phyloP scores from a whole-genome alignment of 2,797 vertebrate genomes.

The Remorina albescens region DNA sequence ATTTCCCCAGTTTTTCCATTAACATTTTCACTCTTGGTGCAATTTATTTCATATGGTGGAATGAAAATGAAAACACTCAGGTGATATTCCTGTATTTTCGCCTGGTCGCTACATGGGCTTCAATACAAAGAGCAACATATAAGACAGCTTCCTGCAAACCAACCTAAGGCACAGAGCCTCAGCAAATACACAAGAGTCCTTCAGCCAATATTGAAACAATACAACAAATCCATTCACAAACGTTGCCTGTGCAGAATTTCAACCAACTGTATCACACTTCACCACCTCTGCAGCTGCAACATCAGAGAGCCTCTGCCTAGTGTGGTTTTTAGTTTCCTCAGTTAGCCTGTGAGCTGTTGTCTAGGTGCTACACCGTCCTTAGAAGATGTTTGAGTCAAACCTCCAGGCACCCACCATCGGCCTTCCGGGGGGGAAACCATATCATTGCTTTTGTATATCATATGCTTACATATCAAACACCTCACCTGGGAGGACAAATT shows the following conservation, averaged over 20 bases:
- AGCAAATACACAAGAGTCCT: slow-evolving; percentile 15
- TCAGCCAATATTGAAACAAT: slow-evolving; percentile 27
- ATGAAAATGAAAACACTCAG: not conserved
- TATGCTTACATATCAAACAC: slow-evolving; percentile 63
- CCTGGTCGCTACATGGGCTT: not conserved
- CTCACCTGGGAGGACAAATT: slow-evolving; percentile 46
- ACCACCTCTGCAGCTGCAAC: slow-evolving; percentile 26
- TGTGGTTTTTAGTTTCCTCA: slow-evolving; percentile 25
- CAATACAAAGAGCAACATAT: not conserved
- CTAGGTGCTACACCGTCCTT: slow-evolving; percentile 42
- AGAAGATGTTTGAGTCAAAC: slow-evolving; percentile 44
- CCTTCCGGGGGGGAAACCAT: slow-evolving; percentile 29
- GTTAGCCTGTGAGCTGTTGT: slow-evolving; percentile 58
- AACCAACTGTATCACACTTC: slow-evolving; percentile 27
- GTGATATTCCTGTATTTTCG: not conserved
- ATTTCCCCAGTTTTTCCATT: not conserved
- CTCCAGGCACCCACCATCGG: slow-evolving; percentile 13
- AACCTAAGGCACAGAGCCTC: slow-evolving; percentile 12
- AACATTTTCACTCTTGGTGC: not conserved
- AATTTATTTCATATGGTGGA: not conserved
- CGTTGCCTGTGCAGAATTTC: slow-evolving; percentile 17
- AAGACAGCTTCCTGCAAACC: slow-evolving; percentile 5
- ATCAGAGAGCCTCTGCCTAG: slow-evolving; percentile 41
- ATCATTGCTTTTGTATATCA: slow-evolving; percentile 35
- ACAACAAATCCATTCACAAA: slow-evolving; percentile 8